A percentile compares a stretch with the other conserved stretches of the same genome.
Evolutionary conservation across 2,113 vertebrate genomes (phyloP).

Genomic region (Madoqua kirkii): DNA sequence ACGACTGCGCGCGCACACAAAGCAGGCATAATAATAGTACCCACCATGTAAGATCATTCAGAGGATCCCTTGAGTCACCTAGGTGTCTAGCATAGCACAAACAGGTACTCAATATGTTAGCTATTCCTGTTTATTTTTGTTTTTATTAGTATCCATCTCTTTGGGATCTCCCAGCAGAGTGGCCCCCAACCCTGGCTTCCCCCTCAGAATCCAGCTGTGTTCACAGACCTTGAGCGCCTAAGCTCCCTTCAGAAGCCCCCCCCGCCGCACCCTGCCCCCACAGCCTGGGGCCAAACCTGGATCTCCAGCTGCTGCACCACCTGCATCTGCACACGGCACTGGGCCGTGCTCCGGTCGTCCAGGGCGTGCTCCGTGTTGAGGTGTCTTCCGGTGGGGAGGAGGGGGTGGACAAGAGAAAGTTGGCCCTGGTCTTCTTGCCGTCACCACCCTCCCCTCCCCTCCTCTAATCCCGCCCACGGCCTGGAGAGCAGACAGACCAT

Average conservation of each 20-base stretch:
- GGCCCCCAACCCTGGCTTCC: background rate
- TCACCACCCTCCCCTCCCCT: background rate
- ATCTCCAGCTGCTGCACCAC: slow-evolving; percentile 99
- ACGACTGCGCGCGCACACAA: background rate
- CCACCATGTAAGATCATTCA: background rate
- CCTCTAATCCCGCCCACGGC: background rate
- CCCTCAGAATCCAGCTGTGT: background rate
- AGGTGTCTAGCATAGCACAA: background rate
- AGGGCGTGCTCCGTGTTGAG: slow-evolving; percentile 98
- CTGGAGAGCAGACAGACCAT: slow-evolving; percentile 53
- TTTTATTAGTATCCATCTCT: background rate
- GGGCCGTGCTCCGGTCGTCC: slow-evolving; percentile 98
- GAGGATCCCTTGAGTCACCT: background rate
- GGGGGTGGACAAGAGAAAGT: background rate
- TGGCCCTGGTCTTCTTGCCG: background rate
- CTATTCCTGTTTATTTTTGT: background rate
- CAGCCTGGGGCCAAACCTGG: slow-evolving; percentile 81
- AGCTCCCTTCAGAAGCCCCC: background rate
- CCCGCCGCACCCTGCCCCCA: fast-evolving
- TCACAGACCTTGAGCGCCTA: background rate
- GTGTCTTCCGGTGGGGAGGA: slow-evolving; percentile 82
- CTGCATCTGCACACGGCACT: slow-evolving; percentile 99
- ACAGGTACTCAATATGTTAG: background rate
- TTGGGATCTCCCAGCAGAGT: background rate
- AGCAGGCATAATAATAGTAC: background rate